Conservation (phyloP, 2,113 vertebrate genomes). For the Tachycineta bicolor region DNA sequence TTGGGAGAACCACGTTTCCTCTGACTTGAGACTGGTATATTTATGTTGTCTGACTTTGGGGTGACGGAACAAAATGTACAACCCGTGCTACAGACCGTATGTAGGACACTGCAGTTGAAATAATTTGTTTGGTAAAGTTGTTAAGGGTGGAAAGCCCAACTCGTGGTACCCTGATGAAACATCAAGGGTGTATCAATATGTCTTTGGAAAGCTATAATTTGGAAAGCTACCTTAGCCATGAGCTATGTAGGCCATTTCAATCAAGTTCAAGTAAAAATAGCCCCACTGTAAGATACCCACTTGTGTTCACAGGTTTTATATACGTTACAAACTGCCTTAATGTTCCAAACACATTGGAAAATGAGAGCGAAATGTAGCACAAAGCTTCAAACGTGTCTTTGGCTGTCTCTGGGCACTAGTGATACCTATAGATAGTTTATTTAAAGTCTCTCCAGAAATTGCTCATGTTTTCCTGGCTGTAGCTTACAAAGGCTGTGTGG, state of each 20-base stretch:
- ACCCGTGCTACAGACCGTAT: background rate
- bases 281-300: background rate
- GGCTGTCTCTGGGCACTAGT: background rate
- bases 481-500: background rate
- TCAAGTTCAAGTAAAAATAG: slow-evolving; percentile 50
- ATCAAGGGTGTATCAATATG: background rate
- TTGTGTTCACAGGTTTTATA: slow-evolving; percentile 7
- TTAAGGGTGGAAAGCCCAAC: background rate
- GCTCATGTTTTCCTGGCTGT: background rate
- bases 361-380: background rate
- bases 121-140: background rate
- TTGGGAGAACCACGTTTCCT: background rate
- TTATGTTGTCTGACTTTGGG: background rate
- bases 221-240: background rate
- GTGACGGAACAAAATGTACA: background rate
- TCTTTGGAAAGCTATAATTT: background rate
- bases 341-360: background rate
- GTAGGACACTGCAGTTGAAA: background rate
- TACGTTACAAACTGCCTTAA: background rate
- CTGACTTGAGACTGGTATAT: background rate
- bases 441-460: background rate
- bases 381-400: background rate
- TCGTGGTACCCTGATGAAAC: background rate
- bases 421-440: background rate
- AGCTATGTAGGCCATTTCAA: slow-evolving; percentile 21